A percentile compares a stretch with the other conserved stretches of the same genome.
Evolutionary conservation across 1,140 invertebrate genomes (phyloP).

Genomic region (Elymnias hypermnestra): DNA sequence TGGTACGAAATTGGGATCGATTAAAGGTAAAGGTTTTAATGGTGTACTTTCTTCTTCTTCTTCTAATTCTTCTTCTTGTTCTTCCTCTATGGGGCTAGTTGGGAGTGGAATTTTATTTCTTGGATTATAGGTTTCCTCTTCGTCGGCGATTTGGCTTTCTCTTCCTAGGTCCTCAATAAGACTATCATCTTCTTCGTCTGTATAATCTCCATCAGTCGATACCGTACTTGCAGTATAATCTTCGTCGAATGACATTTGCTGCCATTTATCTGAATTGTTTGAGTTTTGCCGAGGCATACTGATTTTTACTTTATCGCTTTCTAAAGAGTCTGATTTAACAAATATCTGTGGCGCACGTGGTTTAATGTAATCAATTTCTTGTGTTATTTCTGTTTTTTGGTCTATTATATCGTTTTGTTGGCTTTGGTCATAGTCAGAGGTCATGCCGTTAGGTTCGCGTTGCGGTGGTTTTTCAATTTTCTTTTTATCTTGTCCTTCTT

Average conservation of each 20-base stretch:
- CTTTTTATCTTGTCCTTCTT: conserved; percentile 79
- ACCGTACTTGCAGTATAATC: conserved; percentile 79
- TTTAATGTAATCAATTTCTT: conserved; percentile 6
- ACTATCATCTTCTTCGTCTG: conserved; percentile 75
- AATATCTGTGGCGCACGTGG: conserved; percentile 36
- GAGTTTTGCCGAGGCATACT: conserved; percentile 38
- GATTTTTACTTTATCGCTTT: conserved; percentile 37
- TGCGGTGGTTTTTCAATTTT: conserved; percentile 29
- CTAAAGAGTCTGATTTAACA: conserved; percentile 49
- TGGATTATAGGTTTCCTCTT: conserved; percentile 83
- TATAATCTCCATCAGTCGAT: conserved; percentile 69
- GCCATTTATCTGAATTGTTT: conserved; percentile 48
- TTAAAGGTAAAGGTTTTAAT: conserved; percentile 75
- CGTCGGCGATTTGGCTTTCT: conserved; percentile 72
- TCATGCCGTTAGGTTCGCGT: conserved; percentile 50
- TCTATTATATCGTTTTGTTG: conserved; percentile 21
- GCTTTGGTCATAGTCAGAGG: conserved; percentile 37
- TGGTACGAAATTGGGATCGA: conserved; percentile 81
- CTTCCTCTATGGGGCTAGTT: conserved; percentile 40
- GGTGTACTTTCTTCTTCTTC: conserved; percentile 76
- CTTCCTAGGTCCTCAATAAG: conserved; percentile 76
- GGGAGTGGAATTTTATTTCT: conserved; percentile 58
- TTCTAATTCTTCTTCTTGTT: conserved; percentile 75
- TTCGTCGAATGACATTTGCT: conserved; percentile 73
- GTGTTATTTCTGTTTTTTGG: conserved; percentile 12